Base-by-base conservation (phyloP, 2,888 invertebrate genomes). In the Ellobium chinense region DNA sequence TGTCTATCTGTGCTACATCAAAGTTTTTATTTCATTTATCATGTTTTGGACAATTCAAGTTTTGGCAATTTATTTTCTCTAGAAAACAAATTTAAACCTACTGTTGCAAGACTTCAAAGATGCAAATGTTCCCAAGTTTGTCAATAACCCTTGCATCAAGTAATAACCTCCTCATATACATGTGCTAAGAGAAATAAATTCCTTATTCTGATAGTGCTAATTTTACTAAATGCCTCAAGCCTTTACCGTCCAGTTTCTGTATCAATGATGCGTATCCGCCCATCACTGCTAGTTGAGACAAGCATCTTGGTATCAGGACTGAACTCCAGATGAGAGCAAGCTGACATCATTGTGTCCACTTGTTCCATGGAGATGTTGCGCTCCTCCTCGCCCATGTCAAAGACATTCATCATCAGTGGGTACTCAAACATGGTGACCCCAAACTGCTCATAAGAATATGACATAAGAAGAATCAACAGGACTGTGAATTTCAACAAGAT, bases 351-450 rank as follows among this genome's bases (percentile, higher is more conserved):
- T 12, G 84, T 86, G 79, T 89, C 88, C n/a, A 86, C 81, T 18
- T 84, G 82, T 31, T 83, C 76, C 68, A 81, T 81, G 18, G 73
- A 18, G 7, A 63, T 65, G 21, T 37, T 58, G 1, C 73, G 68
- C 5, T 82, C 76, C 4, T n/a, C 82, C 3, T 78, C 70, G 29
- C 72, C 77, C 5, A 82, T 69, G 2, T 56, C 65, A 5, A 78
- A 78, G 9, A 89, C 75, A 62, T 84, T 66, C 21, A 86, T 74
- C 29, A 89, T 79, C 24, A 89, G 65, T 0, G 90, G 90, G 78
- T 84, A 88, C 62, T 89, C 89, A 84, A 89, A 89, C 76, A 89
- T 83, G 0, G 87, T 83, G 24, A 87, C 82, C 2, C 87, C 85
- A 46, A 90, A 73, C 90, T 90, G 86, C 3, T 83, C 78, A 36